Base-by-base conservation (phyloP, 2,113 vertebrate species). In the Anoura caudifer region DNA sequence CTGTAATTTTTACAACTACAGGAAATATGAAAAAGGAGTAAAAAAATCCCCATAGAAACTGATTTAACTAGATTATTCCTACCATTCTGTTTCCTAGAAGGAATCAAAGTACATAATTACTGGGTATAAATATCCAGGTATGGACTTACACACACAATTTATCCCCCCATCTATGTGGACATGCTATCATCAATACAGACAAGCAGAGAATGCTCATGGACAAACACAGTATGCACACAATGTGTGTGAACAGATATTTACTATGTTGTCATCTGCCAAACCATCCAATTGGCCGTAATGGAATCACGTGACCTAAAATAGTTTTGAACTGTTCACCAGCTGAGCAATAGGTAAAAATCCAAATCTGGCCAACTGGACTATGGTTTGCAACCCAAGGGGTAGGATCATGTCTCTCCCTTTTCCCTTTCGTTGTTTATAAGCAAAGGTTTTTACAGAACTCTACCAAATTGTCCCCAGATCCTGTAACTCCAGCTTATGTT, bases 1-100 rank as follows among this genome's bases (percentile, higher is more conserved):
- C 98, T 98, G 98, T 99, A 99, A 99, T 99, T 99, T 99, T 99
- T 99, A 99, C 98, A 98, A 99, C 98, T 98, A 98, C 98, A 99
- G 98, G 98, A 99, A 99, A 98, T 83, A 98, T 97, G 94, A 97
- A 97, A 97, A 98, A 98, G 98, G 98, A 97, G 95, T 95, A 96
- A 97, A 98, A 90, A 95, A 95, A 95, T 91, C 94, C 98, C 97
- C 98, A 98, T 38, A 2, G 19, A 98, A 98, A 98, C 98, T 95
- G 98, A 96, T 98, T 97, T 98, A 98, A 98, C 95, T 96, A 98
- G 94, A 96, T 98, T 97, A 87, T 97, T 97, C 94, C 96, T 95
- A 50, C 54, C 82, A 81, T 94, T 94, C 81, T 98, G 92, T 93
- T 98, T 97, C 97, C 97, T 97, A 97, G 69, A 95, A 98, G 94